Evolutionary conservation across 2,797 vertebrate genomes (phyloP).

Genomic region (Galago senegalensis): DNA sequence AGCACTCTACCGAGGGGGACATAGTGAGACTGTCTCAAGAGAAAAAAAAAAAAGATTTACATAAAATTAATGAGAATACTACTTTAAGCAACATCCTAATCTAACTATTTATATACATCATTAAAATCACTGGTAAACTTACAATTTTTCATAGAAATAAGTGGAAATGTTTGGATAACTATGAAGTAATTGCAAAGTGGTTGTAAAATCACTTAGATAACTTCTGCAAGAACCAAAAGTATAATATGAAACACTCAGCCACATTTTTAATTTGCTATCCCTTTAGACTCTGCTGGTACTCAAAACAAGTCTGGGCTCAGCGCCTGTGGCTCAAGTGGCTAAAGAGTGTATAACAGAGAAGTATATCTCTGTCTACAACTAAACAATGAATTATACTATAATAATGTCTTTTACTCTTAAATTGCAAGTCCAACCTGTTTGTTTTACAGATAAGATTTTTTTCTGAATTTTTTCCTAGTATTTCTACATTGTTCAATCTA

Average conservation of each 20-base stretch:
- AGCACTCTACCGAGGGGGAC: too few relatives aligned
- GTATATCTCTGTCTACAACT: not conserved
- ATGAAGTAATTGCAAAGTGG: not conserved
- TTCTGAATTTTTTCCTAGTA: constrained; percentile 45
- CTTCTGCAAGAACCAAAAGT: constrained; percentile 42
- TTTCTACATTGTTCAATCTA: constrained; percentile 17
- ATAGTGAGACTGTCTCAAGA: too few relatives aligned
- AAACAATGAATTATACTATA: not conserved
- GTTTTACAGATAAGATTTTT: constrained; percentile 4
- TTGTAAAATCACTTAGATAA: constrained; percentile 25
- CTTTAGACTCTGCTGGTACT: not conserved
- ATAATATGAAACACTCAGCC: not conserved
- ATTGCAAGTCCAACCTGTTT: not conserved
- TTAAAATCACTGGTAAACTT: constrained; percentile 21
- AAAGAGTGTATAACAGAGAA: not conserved
- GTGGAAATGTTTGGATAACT: constrained; percentile 17
- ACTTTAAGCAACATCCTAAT: constrained; percentile 37
- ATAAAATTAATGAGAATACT: not conserved
- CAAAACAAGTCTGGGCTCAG: not conserved
- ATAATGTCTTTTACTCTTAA: constrained; percentile 24
- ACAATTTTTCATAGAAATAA: constrained; percentile 41
- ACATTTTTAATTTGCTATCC: constrained; percentile 55
- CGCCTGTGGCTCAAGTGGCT: too few relatives aligned
- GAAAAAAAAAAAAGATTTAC: not conserved
- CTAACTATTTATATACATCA: not conserved